Percentiles rank a stretch among this genome's conserved stretches.
These are phyloP conservation scores for Plotosus lineatus DNA, from an alignment of 2,113 vertebrate species.

Conservation along the genomic window DNA sequence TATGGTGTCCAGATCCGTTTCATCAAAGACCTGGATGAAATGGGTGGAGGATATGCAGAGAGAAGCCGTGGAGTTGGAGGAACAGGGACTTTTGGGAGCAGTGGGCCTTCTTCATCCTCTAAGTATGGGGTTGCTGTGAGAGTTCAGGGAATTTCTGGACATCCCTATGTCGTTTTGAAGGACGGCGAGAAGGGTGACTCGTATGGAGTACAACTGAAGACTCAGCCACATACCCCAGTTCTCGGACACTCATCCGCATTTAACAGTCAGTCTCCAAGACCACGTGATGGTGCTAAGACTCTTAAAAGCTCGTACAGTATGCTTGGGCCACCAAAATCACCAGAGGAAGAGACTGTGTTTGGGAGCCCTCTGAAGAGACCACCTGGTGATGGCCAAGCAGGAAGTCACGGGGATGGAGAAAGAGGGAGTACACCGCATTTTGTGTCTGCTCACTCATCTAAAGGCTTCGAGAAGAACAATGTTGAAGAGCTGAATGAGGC, in stretches of 20 bases:
- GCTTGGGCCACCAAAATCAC: constrained; percentile 45
- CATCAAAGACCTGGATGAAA: constrained; percentile 85
- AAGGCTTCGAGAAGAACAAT: constrained; percentile 35
- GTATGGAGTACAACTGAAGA: constrained; percentile 82
- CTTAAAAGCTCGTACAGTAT: constrained; percentile 65
- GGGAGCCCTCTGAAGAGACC: constrained; percentile 70
- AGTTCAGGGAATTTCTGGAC: constrained; percentile 93
- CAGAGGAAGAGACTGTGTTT: constrained; percentile 64
- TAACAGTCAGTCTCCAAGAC: constrained; percentile 56
- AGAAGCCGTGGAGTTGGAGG: constrained; percentile 56
- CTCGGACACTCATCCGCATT: constrained; percentile 67
- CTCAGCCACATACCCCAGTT: constrained; percentile 56
- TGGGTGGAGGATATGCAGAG: constrained; percentile 61
- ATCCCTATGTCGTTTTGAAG: constrained; percentile 92
- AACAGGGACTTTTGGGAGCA: constrained; percentile 47
- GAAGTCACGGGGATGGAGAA: constrained; percentile 59
- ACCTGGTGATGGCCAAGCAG: constrained; percentile 75
- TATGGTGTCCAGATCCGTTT: constrained; percentile 96
- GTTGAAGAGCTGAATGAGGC: constrained; percentile 40
- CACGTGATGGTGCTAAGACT: constrained; percentile 64
- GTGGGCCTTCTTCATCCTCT: constrained; percentile 66
- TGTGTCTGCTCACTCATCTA: constrained; percentile 36
- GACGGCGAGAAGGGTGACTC: constrained; percentile 87
- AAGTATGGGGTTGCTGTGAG: constrained; percentile 90
- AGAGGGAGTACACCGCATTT: constrained; percentile 35